Evolutionary conservation across 2,797 vertebrate species (phyloP).

Genomic region (Gallirallus australis): DNA sequence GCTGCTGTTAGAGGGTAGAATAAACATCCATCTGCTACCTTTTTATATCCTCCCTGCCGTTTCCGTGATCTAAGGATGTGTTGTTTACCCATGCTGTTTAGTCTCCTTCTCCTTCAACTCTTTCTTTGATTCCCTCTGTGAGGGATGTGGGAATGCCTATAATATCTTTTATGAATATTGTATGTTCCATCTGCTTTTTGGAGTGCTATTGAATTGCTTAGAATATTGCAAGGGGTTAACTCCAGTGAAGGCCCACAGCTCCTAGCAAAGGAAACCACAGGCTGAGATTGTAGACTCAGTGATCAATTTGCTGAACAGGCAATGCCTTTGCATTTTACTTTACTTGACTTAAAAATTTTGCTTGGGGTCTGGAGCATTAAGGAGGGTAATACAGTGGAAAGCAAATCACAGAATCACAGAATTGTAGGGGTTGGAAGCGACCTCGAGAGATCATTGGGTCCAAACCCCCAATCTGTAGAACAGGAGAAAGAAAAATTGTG

Average conservation of each 20-base stretch:
- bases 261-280: background rate
- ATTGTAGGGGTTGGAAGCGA: too few relatives aligned
- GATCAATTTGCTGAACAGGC: background rate
- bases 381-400: accelerated
- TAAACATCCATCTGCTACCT: slow-evolving; percentile 37
- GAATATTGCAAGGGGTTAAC: background rate
- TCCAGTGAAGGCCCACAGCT: background rate
- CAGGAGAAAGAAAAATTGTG: background rate
- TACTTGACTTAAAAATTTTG: background rate
- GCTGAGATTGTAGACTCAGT: background rate
- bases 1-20: slow-evolving; percentile 16
- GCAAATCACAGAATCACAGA: background rate
- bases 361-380: background rate
- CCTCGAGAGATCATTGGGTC: too few relatives aligned
- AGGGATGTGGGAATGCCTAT: background rate
- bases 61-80: background rate
- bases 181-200: slow-evolving; percentile 17
- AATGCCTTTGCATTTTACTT: background rate
- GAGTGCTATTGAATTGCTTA: background rate
- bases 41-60: background rate
- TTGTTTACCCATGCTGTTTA: slow-evolving; percentile 27
- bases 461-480: background rate
- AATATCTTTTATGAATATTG: slow-evolving; percentile 36
- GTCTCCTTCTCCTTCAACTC: slow-evolving; percentile 24
- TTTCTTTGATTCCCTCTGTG: slow-evolving; percentile 8